Evolutionary conservation across 2,113 vertebrate genomes (phyloP).

Genomic region (Megatriorchis doriae): DNA sequence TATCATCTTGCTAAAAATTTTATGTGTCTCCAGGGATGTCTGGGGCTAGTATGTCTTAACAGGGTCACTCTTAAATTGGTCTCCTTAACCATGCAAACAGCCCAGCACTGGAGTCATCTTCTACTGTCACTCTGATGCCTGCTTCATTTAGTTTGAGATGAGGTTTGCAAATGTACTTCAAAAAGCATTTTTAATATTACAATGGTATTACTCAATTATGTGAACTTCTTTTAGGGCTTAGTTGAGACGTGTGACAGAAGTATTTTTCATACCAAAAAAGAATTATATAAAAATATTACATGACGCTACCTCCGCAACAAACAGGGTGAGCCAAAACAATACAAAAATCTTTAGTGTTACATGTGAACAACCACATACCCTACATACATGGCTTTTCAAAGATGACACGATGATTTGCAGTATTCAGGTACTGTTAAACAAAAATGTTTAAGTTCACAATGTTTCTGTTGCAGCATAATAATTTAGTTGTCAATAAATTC

Average conservation of each 20-base stretch:
- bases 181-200: not conserved
- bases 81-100: fast-evolving
- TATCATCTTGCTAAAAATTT: not conserved
- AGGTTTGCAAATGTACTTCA: not conserved
- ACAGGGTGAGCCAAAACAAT: not conserved
- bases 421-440: not conserved
- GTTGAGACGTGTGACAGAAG: not conserved
- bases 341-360: not conserved
- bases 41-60: not conserved
- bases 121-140: not conserved
- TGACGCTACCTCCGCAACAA: not conserved
- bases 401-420: not conserved
- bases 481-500: not conserved
- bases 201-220: not conserved
- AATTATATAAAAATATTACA: not conserved
- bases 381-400: not conserved
- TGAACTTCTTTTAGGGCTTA: not conserved
- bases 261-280: not conserved
- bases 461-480: not conserved
- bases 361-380: not conserved
- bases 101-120: not conserved
- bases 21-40: not conserved
- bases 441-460: not conserved
- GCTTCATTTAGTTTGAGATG: not conserved
- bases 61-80: not conserved